A percentile compares a stretch with the other conserved stretches of the same genome.
Conservation (phyloP, 2,113 vertebrate genomes). For the Polypterus senegalus region DNA sequence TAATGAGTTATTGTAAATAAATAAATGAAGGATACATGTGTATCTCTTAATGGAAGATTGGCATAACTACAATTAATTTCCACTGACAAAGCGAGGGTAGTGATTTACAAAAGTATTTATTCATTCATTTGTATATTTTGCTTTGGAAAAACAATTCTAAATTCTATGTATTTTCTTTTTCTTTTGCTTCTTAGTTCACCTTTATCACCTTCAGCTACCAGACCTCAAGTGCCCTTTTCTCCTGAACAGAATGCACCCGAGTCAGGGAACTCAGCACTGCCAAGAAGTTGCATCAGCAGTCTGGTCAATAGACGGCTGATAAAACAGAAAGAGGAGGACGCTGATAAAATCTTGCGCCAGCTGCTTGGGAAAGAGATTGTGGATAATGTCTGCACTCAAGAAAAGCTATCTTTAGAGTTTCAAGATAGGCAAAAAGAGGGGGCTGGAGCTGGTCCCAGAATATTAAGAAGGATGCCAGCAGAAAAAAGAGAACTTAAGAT, state of each 20-base stretch:
- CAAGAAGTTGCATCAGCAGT: conserved; percentile 51
- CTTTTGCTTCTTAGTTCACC: conserved; percentile 60
- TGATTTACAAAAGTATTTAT: too few relatives aligned
- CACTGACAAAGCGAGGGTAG: too few relatives aligned
- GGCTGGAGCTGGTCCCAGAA: conserved; percentile 35
- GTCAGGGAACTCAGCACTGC: conserved; percentile 36
- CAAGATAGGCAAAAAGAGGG: conserved; percentile 45
- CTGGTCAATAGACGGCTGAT: conserved; percentile 45
- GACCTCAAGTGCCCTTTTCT: conserved; percentile 50
- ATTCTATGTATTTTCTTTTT: conserved; percentile 16
- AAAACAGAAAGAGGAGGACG: conserved; percentile 69
- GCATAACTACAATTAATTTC: too few relatives aligned
- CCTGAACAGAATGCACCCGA: conserved; percentile 6
- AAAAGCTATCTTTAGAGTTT: conserved; percentile 68
- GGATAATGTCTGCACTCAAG: conserved; percentile 60
- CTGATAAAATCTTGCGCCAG: conserved; percentile 71
- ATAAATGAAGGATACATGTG: too few relatives aligned
- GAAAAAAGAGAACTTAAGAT: conserved; percentile 80
- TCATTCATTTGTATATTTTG: too few relatives aligned
- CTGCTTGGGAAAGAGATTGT: conserved; percentile 75
- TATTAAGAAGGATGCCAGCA: conserved; percentile 48
- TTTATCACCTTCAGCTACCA: conserved; percentile 61
- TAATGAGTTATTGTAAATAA: too few relatives aligned
- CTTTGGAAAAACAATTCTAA: too few relatives aligned
- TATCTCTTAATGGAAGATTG: too few relatives aligned